Evolutionary conservation across 2,797 vertebrate species (phyloP).

Genomic region (Craterocephalus amniculus): DNA sequence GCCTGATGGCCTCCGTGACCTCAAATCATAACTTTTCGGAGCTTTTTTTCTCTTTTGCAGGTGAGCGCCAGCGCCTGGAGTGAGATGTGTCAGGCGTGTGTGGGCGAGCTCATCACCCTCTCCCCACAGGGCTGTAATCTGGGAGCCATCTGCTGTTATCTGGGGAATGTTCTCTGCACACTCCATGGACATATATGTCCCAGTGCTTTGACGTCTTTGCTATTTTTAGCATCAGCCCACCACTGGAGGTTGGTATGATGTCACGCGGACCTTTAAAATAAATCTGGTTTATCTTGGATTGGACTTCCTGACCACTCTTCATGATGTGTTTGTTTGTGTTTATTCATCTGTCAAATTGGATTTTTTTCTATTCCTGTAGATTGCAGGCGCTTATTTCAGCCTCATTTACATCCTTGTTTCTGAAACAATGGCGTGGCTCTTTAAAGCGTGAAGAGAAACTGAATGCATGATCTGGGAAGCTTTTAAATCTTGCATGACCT

Average conservation of each 20-base stretch:
- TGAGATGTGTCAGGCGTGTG: slow-evolving; percentile 36
- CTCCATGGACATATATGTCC: slow-evolving; percentile 85
- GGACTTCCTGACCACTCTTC: slow-evolving; percentile 56
- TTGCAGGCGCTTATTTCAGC: slow-evolving; percentile 11
- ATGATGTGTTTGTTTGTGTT: slow-evolving; percentile 73
- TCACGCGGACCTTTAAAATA: slow-evolving; percentile 74
- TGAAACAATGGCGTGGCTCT: background rate
- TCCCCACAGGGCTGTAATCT: slow-evolving; percentile 60
- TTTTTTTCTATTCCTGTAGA: slow-evolving; percentile 18
- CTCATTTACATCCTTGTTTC: background rate
- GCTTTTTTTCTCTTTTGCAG: slow-evolving; percentile 27
- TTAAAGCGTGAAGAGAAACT: background rate
- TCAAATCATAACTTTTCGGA: background rate
- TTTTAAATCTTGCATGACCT: background rate
- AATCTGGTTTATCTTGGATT: slow-evolving; percentile 72
- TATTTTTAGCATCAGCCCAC: slow-evolving; percentile 75
- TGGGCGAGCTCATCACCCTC: slow-evolving; percentile 42
- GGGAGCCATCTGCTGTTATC: slow-evolving; percentile 77
- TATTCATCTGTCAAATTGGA: slow-evolving; percentile 42
- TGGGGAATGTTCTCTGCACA: slow-evolving; percentile 74
- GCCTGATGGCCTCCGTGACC: slow-evolving; percentile 8
- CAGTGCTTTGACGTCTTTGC: slow-evolving; percentile 71
- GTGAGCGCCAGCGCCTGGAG: slow-evolving; percentile 31
- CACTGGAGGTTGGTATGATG: slow-evolving; percentile 72
- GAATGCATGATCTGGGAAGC: background rate